Conservation (phyloP, 2,113 vertebrate genomes). For the Tragulus kanchil region DNA sequence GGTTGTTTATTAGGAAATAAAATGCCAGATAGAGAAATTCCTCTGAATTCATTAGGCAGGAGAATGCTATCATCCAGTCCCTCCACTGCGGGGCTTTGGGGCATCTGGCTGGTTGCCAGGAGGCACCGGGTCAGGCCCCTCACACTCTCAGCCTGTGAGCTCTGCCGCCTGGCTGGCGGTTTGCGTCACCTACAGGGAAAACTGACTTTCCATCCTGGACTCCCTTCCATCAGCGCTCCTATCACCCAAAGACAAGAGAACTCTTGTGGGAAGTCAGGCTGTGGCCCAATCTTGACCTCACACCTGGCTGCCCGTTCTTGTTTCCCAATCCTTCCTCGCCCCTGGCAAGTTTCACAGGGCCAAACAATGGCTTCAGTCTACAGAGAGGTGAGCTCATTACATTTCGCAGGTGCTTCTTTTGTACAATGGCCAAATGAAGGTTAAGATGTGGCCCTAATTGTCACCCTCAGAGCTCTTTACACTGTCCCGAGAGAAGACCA, state of each 20-base stretch:
- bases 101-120: not conserved
- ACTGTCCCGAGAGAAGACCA: not conserved
- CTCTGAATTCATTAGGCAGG: not conserved
- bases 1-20: not conserved
- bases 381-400: not conserved
- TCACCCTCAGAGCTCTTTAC: not conserved
- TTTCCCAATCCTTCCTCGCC: not conserved
- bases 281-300: slow-evolving; percentile 34
- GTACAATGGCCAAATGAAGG: not conserved
- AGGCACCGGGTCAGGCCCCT: not conserved
- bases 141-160: not conserved
- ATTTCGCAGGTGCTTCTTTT: not conserved
- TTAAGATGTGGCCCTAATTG: not conserved
- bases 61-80: not conserved
- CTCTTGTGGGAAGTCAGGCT: slow-evolving; percentile 44
- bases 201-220: not conserved
- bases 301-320: not conserved
- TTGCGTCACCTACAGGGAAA: not conserved
- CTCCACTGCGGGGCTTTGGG: not conserved
- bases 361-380: slow-evolving; percentile 31
- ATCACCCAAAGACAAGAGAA: slow-evolving; percentile 9
- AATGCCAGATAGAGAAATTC: not conserved
- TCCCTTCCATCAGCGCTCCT: not conserved
- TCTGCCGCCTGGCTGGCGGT: not conserved
- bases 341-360: not conserved